A percentile compares a stretch with the other conserved stretches of the same genome.
Evolutionary conservation across 2,113 vertebrate species (phyloP).

Genomic region (Mus pahari): DNA sequence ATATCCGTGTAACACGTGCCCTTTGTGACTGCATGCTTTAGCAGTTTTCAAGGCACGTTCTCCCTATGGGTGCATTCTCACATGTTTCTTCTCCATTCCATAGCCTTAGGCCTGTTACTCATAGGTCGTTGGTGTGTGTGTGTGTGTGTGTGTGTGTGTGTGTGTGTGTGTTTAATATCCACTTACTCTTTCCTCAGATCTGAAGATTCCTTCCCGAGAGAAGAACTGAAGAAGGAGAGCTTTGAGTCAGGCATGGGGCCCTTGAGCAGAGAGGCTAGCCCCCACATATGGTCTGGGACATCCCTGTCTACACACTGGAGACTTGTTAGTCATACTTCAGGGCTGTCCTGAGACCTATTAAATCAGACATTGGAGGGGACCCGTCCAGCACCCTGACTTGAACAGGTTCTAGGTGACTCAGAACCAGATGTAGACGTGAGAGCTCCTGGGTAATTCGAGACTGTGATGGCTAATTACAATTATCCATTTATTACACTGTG

Average conservation of each 20-base stretch:
- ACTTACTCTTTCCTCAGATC: background rate
- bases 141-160: background rate
- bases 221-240: background rate
- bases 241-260: background rate
- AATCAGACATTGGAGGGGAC: background rate
- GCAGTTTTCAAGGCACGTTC: background rate
- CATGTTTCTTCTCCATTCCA: background rate
- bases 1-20: background rate
- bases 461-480: no score
- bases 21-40: background rate
- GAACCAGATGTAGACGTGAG: background rate
- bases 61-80: background rate
- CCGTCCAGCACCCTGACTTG: background rate
- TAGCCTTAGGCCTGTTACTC: background rate
- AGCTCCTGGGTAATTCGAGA: background rate
- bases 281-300: background rate
- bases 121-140: background rate
- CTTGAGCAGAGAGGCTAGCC: background rate
- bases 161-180: background rate
- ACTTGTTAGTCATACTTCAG: background rate
- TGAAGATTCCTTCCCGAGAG: constrained; percentile 23
- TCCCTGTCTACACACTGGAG: background rate
- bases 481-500: no score
- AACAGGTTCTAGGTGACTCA: background rate
- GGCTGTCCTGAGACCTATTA: background rate